Evolutionary conservation across 1,140 invertebrate genomes (phyloP), one percentile per base, ranked within the genome.

Genomic region (Cyphomyrmex costatus): DNA sequence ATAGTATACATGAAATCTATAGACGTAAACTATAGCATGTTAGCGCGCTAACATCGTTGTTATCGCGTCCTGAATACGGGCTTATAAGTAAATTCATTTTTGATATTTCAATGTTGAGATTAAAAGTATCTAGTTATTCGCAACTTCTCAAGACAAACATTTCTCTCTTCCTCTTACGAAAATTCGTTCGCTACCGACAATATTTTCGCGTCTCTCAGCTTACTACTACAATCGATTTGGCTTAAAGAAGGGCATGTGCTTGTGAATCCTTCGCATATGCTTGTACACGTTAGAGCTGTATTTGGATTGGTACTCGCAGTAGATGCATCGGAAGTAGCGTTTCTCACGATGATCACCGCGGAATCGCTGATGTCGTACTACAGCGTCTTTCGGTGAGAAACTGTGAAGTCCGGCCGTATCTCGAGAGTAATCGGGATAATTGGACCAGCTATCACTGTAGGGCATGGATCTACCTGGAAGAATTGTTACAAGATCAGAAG

Each of bases 311-410:
- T 95, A 95, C 51, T 92, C 84, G 87, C 96, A 96, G 85, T 94
- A 92, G 33, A 94, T 94, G 88, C 96, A 96, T 46, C 95, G 94
- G 88, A 96, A 96, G 53, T 36, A 74, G 78, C 95, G 84, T 0
- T 61, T 89, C 63, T 92, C 92, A 30, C 87, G 63, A 8, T 82
- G 21, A 49, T 91, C 65, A 70, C 86, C 90, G 58, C 91, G 92
- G 14, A 65, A 86, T 19, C 77, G 82, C 14, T 78, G 88, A 73
- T 91, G 91, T 14, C 91, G 92, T 16, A 89, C 19, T 85, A 91
- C 63, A 46, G 82, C 33, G 19, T 89, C 86, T 85, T 89, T 90
- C 24, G 88, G 80, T 7, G 89, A 73, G 80, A 91, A 91, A 33
- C 61, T 76, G 42, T 86, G 88, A 46, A 56, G 36, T 8, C 49